Evolutionary conservation across 2,888 invertebrate species (phyloP), one percentile per base, ranked within the genome.

Genomic region (Neoaliturus tenellus): DNA sequence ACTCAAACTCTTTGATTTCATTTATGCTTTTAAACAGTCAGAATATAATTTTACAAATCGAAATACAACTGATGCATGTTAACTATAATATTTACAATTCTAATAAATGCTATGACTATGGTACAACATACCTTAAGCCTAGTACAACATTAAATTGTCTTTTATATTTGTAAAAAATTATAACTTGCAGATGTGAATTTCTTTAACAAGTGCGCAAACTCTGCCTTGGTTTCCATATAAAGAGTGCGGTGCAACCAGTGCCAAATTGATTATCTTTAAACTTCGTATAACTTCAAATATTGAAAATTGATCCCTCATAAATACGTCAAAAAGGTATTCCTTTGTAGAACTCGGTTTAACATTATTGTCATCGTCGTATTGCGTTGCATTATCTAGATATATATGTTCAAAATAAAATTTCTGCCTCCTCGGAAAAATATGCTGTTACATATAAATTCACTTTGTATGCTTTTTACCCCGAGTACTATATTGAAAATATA

Each of bases 281-380:
- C 25, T 44, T 39, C 44, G 48, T 44, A 28, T 28, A 28, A 10
- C 10, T 25, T 44, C 39, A 75, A 20, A 55, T 23, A 62, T 28
- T 78, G n/a, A 51, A 48, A 78, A 78, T 78, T 78, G 78, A 51
- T 78, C 78, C 78, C 78, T 35, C n/a, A 33, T 33, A 33, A 48
- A 23, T n/a, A 33, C 41, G 4, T 73, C 14, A 14, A 73, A 75
- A 75, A 23, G 23, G 48, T 71, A 71, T 71, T 71, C 39, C 69
- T 20, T 67, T 67, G 31, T 25, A 69, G n/a, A 62, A 71, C 41
- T 44, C n/a, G 25, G 44, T 44, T 71, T 75, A 23, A 44, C 23
- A 28, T 75, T 75, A 75, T 75, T 75, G 73, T 75, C 73, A 39
- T 31, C 17, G 14, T 25, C 12, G 23, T 75, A 75, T 75, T 75